phyloP scores from a whole-genome alignment of 2,113 vertebrate species.

The Semicossyphus pulcher region DNA sequence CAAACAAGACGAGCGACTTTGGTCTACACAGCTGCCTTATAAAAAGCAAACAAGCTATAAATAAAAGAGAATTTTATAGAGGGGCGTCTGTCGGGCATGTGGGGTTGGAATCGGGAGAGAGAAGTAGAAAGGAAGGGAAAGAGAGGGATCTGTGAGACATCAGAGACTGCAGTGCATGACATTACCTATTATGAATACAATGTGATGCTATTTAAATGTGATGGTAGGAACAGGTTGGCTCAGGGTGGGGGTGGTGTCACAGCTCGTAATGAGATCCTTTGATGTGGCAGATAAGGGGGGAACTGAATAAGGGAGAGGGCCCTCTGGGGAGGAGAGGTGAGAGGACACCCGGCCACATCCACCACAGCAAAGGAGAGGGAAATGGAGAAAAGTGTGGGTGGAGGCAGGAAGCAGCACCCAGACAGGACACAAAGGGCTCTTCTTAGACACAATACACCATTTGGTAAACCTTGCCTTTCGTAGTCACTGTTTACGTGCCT shows the following conservation, averaged over 20 bases:
- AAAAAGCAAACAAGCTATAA: constrained; percentile 85
- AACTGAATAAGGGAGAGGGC: constrained; percentile 65
- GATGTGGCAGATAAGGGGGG: constrained; percentile 83
- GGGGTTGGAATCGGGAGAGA: constrained; percentile 53
- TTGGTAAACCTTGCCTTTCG: neutral
- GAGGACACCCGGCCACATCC: constrained; percentile 63
- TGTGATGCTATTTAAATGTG: constrained; percentile 81
- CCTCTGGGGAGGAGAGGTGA: constrained; percentile 69
- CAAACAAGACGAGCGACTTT: constrained; percentile 81
- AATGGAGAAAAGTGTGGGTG: constrained; percentile 47
- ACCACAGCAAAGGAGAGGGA: constrained; percentile 47
- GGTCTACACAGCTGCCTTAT: constrained; percentile 81
- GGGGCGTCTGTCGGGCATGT: constrained; percentile 76
- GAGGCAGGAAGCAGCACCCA: constrained; percentile 45
- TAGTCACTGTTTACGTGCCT: neutral
- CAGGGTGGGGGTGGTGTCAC: constrained; percentile 73
- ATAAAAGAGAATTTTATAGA: constrained; percentile 88
- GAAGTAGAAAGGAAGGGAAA: constrained; percentile 38
- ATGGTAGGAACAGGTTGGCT: constrained; percentile 78
- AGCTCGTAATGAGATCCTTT: constrained; percentile 84
- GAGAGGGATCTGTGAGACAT: constrained; percentile 59
- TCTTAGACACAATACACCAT: constrained; percentile 24
- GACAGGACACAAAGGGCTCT: constrained; percentile 29
- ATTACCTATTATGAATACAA: constrained; percentile 79
- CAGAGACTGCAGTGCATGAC: constrained; percentile 74